Evolutionary conservation across 2,797 vertebrate genomes (phyloP).

Genomic region (Glyptemys insculpta): DNA sequence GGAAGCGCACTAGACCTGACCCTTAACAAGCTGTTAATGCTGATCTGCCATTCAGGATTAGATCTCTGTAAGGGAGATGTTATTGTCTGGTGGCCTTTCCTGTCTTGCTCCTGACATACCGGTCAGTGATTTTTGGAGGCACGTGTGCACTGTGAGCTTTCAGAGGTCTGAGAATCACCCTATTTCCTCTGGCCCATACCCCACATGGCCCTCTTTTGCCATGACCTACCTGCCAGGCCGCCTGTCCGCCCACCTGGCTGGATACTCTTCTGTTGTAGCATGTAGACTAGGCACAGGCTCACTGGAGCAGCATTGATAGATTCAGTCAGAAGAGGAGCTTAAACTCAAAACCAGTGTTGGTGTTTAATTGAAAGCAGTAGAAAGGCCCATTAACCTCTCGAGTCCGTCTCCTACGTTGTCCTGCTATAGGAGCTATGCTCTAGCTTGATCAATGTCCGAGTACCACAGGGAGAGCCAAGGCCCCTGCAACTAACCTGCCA

Average conservation of each 20-base stretch:
- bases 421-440: slow-evolving; percentile 11
- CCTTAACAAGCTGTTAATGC: accelerated
- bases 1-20: background rate
- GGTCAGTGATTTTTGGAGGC: background rate
- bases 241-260: background rate
- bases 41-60: background rate
- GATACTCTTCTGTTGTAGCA: background rate
- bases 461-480: background rate
- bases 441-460: slow-evolving; percentile 30
- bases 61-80: background rate
- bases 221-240: background rate
- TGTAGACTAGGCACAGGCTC: background rate
- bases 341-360: background rate
- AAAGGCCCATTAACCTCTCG: slow-evolving; percentile 26
- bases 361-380: slow-evolving; percentile 34
- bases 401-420: background rate
- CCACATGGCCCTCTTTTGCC: background rate
- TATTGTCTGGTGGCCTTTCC: background rate
- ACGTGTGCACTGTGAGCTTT: background rate
- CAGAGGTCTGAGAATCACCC: background rate
- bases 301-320: background rate
- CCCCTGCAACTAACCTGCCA: background rate
- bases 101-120: background rate
- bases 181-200: background rate
- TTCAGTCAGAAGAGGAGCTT: background rate